Base-by-base conservation (phyloP, 37 sponge, comb jelly and placozoan species). In the Tethya wilhelma region DNA sequence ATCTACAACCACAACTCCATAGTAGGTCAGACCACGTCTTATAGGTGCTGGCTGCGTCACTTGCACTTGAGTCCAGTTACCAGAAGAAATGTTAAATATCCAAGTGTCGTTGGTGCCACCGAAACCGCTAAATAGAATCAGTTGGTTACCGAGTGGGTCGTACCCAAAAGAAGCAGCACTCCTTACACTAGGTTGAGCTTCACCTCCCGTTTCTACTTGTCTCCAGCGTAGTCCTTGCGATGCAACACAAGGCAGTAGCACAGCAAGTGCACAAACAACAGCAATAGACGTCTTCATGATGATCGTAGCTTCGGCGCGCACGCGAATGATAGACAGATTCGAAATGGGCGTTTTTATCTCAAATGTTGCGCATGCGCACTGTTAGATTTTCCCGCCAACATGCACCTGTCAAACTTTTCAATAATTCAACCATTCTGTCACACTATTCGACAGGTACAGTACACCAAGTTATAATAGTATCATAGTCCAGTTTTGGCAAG, bases 81-180 rank as follows among this genome's bases (percentile, higher is more conserved):
- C 59, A 69, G 33, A 58, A 19, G 42, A 14, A 1, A 69, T 2
- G 44, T 59, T 37, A 62, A 36, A 70, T 69, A 69, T 42, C 81
- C 81, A 81, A 3, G 81, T 81, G 0, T 81, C 81, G 62, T 57
- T 56, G 14, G 42, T 9, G 12, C 38, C 28, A 17, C 60, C 62
- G 11, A 3, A 12, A 23, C 84, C 77, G 28, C 77, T 41, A 40
- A 84, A 84, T 0, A 84, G 19, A 29, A 84, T 67, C 36, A 84
- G 59, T 14, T 26, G 11, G 34, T 74, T 44, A 36, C 57, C 59
- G 11, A 5, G 28, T 29, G 9, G 1, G 44, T 66, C 62, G 67
- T 73, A 73, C 33, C 83, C 83, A 25, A 73, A 42, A 29, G 66
- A 53, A 31, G 33, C 33, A 7, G 65, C 62, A 2, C 25, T 22